Base-by-base conservation (phyloP, 2,888 invertebrate species). In the Phorcus lineatus region DNA sequence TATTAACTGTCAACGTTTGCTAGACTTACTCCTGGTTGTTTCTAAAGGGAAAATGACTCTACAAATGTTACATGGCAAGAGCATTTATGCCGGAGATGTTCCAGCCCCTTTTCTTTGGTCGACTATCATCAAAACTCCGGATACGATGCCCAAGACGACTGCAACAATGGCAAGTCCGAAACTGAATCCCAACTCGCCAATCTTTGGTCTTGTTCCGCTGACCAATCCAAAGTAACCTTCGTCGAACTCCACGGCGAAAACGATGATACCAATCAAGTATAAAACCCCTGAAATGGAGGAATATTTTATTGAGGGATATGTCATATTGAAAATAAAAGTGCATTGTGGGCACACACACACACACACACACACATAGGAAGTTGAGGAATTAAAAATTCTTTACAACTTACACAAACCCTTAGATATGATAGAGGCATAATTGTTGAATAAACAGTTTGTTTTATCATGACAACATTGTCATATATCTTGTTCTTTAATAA, bases 161-260 rank as follows among this genome's bases (percentile, higher is more conserved):
- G 80, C 75, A 6, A 77, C 67, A 36, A 80, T 70, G 52, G 82
- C 82, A 19, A 82, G 70, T 11, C 76, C 80, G 55, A 74, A 82
- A 19, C 75, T 53, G 28, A 75, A 80, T 28, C 62, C 80, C 2
- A 82, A 31, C 47, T 67, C 40, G n/a, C 36, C 36, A 11, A 9
- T n/a, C 13, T 17, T n/a, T 13, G 19, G 17, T n/a, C 13, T 28
- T 36, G 36, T 36, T 36, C 36, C 36, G 36, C 36, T 36, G 36
- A 36, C 36, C 2, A 36, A 36, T 28, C 54, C 36, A n/a, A 52
- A 54, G 67, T 40, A 74, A 9, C 77, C 74, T 6, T 36, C 22
- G 62, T 80, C 79, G 53, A 79, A 80, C 52, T 22, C 13, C 3
- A 24, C 77, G 2, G 40, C 82, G 62, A 80, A 80, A 7, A 80